Evolutionary conservation across 2,888 invertebrate genomes (phyloP).

Genomic region (Clostera curtula): DNA sequence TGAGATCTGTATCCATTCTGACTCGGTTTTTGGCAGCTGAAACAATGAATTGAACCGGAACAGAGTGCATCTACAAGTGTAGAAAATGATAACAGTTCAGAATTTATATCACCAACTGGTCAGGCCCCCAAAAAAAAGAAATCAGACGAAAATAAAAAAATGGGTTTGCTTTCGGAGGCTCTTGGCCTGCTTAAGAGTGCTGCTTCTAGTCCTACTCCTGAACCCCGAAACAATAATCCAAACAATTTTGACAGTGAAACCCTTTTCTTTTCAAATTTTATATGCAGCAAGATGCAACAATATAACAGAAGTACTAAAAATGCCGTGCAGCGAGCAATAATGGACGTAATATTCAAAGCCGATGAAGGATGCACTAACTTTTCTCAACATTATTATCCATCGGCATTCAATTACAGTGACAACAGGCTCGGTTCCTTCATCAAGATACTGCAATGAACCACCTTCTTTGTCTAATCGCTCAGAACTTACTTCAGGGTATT

Average conservation of each 20-base stretch:
- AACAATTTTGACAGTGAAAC: constrained; percentile 11
- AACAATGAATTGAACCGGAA: constrained; percentile 11
- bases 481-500: constrained; percentile 9
- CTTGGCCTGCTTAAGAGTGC: constrained; percentile 11
- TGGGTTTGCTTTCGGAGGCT: constrained; percentile 12
- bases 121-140: constrained; percentile 10
- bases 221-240: constrained; percentile 13
- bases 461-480: constrained; percentile 9
- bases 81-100: constrained; percentile 12
- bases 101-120: constrained; percentile 12
- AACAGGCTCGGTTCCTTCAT: constrained; percentile 10
- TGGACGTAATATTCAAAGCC: constrained; percentile 11
- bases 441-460: constrained; percentile 11
- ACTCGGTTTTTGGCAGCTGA: constrained; percentile 9
- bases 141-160: constrained; percentile 11
- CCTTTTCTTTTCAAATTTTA: constrained; percentile 13
- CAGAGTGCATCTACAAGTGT: constrained; percentile 11
- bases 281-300: constrained; percentile 11
- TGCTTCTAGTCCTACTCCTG: constrained; percentile 13
- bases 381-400: constrained; percentile 9
- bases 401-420: constrained; percentile 10
- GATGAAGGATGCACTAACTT: constrained; percentile 11
- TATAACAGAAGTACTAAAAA: constrained; percentile 11
- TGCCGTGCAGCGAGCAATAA: constrained; percentile 12
- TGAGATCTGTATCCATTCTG: constrained; percentile 10